phyloP scores from a whole-genome alignment of 2,888 invertebrate genomes.

The Oligia strigilis region DNA sequence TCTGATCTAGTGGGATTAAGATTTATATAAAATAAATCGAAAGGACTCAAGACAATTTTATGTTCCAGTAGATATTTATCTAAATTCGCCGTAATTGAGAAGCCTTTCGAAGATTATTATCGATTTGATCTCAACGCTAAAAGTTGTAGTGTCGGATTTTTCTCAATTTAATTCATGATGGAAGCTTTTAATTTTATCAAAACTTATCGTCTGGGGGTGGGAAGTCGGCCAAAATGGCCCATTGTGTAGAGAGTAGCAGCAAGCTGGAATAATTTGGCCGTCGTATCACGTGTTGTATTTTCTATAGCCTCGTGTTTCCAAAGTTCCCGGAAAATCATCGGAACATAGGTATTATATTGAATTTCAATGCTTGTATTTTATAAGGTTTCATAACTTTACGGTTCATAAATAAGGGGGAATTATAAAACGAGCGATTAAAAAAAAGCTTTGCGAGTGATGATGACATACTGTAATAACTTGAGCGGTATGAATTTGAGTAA shows the following conservation, averaged over 20 bases:
- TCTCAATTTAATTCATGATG: neutral
- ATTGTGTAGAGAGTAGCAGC: slow-evolving; percentile 10
- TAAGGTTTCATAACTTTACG: slow-evolving; percentile 10
- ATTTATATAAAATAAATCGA: neutral
- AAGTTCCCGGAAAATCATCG: slow-evolving; percentile 16
- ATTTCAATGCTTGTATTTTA: slow-evolving; percentile 16
- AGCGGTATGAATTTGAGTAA: too few relatives aligned
- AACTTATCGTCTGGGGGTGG: neutral
- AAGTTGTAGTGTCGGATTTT: neutral
- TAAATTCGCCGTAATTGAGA: neutral
- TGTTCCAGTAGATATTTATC: neutral
- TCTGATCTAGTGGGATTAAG: neutral
- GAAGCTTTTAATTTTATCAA: neutral
- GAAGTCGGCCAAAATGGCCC: slow-evolving; percentile 22
- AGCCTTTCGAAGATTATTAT: neutral
- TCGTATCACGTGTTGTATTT: slow-evolving; percentile 32
- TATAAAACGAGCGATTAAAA: too few relatives aligned
- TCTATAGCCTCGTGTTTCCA: slow-evolving; percentile 18
- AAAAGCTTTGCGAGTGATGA: too few relatives aligned
- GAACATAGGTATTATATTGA: neutral
- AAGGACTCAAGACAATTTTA: neutral
- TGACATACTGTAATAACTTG: too few relatives aligned
- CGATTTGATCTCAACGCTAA: neutral
- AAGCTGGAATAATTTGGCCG: neutral
- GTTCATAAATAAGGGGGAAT: slow-evolving; percentile 2